phyloP scores from a whole-genome alignment of 2,888 invertebrate species.

The Nomada lathburiana region DNA sequence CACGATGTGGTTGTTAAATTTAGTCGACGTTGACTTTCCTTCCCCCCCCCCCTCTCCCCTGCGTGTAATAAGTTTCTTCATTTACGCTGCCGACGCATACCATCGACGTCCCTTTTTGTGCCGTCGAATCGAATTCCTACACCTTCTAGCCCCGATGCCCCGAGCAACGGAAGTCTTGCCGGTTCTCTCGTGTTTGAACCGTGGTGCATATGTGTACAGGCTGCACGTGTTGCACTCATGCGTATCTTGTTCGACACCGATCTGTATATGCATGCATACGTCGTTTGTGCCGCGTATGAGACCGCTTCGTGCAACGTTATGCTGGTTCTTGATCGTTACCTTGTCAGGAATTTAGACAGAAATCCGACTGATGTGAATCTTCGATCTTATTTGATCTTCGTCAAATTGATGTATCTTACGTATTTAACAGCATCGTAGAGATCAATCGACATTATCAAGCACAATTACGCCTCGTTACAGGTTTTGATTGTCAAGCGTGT shows the following conservation, averaged over 20 bases:
- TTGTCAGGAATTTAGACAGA: constrained; percentile 72
- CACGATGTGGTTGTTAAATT: constrained; percentile 19
- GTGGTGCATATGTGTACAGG: constrained; percentile 23
- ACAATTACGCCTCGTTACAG: background rate
- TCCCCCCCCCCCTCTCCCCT: background rate
- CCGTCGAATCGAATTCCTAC: constrained; percentile 73
- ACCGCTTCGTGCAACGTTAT: constrained; percentile 16
- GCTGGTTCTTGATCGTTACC: constrained; percentile 63
- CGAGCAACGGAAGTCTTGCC: constrained; percentile 71
- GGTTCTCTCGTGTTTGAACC: constrained; percentile 55
- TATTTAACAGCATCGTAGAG: background rate
- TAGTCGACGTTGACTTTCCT: constrained; percentile 18
- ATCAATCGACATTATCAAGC: background rate
- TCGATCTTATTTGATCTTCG: background rate
- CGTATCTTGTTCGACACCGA: background rate
- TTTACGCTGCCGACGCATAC: constrained; percentile 49
- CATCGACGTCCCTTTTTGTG: constrained; percentile 53
- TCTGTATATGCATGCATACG: background rate
- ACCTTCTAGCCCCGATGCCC: constrained; percentile 52
- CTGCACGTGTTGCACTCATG: constrained; percentile 48
- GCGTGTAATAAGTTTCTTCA: constrained; percentile 24
- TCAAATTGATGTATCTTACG: background rate
- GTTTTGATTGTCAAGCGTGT: background rate
- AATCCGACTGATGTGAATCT: constrained; percentile 28
- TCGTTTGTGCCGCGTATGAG: constrained; percentile 28